phyloP scores from a whole-genome alignment of 1,140 invertebrate genomes.

The Uloborus diversus region DNA sequence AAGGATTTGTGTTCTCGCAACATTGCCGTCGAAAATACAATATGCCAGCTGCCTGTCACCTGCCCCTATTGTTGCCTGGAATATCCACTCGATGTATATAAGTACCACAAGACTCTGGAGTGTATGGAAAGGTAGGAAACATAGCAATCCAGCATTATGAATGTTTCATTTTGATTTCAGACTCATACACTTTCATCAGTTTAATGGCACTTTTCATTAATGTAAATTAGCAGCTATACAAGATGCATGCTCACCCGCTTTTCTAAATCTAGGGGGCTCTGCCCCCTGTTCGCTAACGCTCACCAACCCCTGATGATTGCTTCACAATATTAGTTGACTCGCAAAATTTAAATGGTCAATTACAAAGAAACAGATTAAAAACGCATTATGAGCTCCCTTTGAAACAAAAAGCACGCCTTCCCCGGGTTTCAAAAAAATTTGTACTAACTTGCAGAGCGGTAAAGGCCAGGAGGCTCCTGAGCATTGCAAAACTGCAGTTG shows the following conservation, averaged over 20 bases:
- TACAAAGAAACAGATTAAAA: too few relatives aligned
- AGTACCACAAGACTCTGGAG: slow-evolving; percentile 82
- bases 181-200: not conserved
- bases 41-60: slow-evolving; percentile 88
- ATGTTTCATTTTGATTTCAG: not conserved
- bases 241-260: not conserved
- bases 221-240: not conserved
- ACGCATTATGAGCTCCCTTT: too few relatives aligned
- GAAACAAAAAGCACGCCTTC: too few relatives aligned
- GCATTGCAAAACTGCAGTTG: too few relatives aligned
- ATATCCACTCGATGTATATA: slow-evolving; percentile 84
- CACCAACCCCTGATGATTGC: too few relatives aligned
- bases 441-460: too few relatives aligned
- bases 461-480: too few relatives aligned
- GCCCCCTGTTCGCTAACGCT: too few relatives aligned
- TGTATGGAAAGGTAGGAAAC: slow-evolving; percentile 79
- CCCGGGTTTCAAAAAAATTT: too few relatives aligned
- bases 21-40: slow-evolving; percentile 94
- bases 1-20: slow-evolving; percentile 71
- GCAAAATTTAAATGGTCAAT: too few relatives aligned
- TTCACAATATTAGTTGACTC: too few relatives aligned
- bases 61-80: slow-evolving; percentile 88
- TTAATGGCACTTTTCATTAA: not conserved
- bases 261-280: not conserved
- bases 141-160: not conserved